Conservation (phyloP, 2,888 invertebrate species). For the Camponotus fellah region DNA sequence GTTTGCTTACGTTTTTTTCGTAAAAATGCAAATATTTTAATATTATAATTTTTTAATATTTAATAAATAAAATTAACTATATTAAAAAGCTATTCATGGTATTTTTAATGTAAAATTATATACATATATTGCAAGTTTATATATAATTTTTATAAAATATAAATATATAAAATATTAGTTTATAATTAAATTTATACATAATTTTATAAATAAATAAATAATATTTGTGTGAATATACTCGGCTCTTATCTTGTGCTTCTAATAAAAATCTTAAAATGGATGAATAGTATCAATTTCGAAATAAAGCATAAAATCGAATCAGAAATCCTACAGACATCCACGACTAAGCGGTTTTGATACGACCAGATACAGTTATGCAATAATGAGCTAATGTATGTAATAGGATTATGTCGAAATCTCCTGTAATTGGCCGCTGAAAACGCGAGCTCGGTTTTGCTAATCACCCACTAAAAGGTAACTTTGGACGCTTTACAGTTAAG, state of each 20-base stretch:
- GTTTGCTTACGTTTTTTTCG: not conserved
- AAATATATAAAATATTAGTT: not conserved
- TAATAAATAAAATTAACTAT: not conserved
- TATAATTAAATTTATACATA: not conserved
- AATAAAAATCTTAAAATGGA: not conserved
- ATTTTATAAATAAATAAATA: constrained; percentile 1
- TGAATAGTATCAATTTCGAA: constrained; percentile 55
- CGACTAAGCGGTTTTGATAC: constrained; percentile 74
- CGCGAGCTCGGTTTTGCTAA: constrained; percentile 83
- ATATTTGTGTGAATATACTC: not conserved
- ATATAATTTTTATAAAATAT: not conserved
- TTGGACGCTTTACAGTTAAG: constrained; percentile 80
- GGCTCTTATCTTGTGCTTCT: not conserved
- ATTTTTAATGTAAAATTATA: not conserved
- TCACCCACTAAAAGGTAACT: constrained; percentile 80
- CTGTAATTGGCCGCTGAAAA: constrained; percentile 85
- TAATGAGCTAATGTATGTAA: constrained; percentile 86
- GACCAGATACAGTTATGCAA: constrained; percentile 81
- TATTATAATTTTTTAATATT: not conserved
- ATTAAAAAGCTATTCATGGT: not conserved
- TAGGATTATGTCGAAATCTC: constrained; percentile 85
- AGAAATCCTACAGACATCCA: constrained; percentile 61
- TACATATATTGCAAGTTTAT: not conserved
- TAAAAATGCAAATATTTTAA: not conserved
- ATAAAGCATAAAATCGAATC: constrained; percentile 64